Base-by-base conservation (phyloP, 1,140 invertebrate species). In the Halyomorpha halys region DNA sequence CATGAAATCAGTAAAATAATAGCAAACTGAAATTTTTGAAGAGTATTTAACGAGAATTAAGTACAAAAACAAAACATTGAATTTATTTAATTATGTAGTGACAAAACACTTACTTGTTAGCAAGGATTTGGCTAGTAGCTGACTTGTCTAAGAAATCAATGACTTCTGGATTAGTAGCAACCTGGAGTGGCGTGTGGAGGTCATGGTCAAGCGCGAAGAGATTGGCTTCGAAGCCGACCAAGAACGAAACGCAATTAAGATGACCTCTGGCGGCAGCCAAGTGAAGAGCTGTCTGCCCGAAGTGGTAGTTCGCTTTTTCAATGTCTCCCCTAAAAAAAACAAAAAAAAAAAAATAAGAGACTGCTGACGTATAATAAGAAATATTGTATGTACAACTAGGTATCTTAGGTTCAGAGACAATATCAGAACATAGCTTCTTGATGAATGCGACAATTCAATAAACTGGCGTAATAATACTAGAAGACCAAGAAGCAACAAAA, bases 161-260 rank as follows among this genome's bases (percentile, higher is more conserved):
- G 63, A 97, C 91, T 45, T 94, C 89, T 23, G 90, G 86, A 45
- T 95, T 88, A 1, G 87, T 90, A 0, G 94, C 93, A 45, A 96
- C 74, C 73, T 97, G 91, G 70, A 95, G 87, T 0, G 93, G 84
- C 0, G 91, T 93, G 72, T 94, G 91, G 56, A 86, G 84, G 69
- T 97, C 93, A 62, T 97, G 95, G 74, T 97, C 94, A 71, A 94
- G 77, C 0, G 90, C 82, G 81, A 89, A 97, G 45, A 96, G 79
- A 71, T 97, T 97, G 6, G 87, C 90, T 0, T 93, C 94, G 68
- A 96, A 97, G 73, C 94, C 94, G 3, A 94, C 86, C 3, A 97
- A 81, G 72, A 94, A 97, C 6, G 90, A 90, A 0, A 97, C 92
- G 71, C 93, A 91, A 66, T 87, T 84, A 69, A 93, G 83, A 74